Conservation (phyloP, 35 echinoderm and acorn worm genomes). For the Heliocidaris tuberculata region DNA sequence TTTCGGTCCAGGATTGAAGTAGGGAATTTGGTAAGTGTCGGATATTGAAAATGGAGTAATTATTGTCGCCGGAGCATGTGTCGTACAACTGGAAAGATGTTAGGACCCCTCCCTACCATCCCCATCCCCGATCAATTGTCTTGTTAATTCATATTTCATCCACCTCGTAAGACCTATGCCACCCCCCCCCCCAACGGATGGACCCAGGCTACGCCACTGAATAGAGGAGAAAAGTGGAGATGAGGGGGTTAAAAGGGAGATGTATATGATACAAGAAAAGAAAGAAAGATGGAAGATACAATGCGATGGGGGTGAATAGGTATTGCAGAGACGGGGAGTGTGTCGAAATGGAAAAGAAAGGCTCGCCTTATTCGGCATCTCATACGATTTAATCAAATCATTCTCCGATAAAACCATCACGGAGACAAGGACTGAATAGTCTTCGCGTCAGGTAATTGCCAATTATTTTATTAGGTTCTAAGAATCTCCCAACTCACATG, state of each 20-base stretch:
- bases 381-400: constrained; percentile 28
- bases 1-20: too few species aligned
- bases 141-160: too few species aligned
- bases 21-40: too few species aligned
- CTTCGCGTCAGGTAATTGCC: neutral
- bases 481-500: neutral
- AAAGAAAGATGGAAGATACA: neutral
- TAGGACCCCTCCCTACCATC: too few species aligned
- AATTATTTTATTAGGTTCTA: constrained; percentile 14
- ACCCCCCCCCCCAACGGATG: too few species aligned
- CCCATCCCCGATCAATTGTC: too few species aligned
- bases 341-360: constrained; percentile 33
- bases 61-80: too few species aligned
- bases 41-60: too few species aligned
- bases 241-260: neutral
- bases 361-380: constrained; percentile 4
- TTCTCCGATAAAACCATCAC: neutral
- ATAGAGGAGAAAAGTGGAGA: neutral
- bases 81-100: too few species aligned
- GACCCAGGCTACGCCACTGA: too few species aligned
- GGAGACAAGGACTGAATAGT: neutral
- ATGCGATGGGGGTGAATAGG: neutral
- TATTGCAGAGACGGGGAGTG: neutral
- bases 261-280: neutral
- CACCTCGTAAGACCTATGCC: too few species aligned